Percentiles rank a stretch among this genome's conserved stretches.
Conservation (phyloP, 2,113 vertebrate genomes). For the Tor tambroides region DNA sequence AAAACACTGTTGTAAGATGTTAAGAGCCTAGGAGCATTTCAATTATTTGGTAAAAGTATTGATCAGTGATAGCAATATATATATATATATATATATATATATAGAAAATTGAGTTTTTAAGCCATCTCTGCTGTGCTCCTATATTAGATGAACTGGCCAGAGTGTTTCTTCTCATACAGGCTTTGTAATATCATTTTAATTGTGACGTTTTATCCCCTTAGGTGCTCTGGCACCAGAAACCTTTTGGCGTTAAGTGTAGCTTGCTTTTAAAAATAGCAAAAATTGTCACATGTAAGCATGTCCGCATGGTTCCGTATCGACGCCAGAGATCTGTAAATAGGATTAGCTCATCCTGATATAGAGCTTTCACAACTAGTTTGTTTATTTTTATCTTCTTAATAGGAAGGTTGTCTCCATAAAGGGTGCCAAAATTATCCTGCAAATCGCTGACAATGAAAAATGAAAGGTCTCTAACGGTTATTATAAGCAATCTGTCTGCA, state of each 20-base stretch:
- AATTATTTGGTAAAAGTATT: conserved; percentile 28
- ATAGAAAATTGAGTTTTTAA: conserved; percentile 50
- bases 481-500: conserved; percentile 83
- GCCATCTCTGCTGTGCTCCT: conserved; percentile 46
- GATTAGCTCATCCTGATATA: conserved; percentile 82
- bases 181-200: conserved; percentile 76
- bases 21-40: background rate
- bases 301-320: conserved; percentile 72
- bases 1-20: background rate
- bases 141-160: conserved; percentile 68
- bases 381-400: conserved; percentile 85
- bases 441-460: conserved; percentile 82
- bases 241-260: conserved; percentile 69
- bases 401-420: conserved; percentile 77
- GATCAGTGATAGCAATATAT: conserved; percentile 55
- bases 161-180: conserved; percentile 52
- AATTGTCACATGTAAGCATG: conserved; percentile 73
- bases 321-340: conserved; percentile 78
- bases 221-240: conserved; percentile 69
- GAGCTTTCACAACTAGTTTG: conserved; percentile 75
- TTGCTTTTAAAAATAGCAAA: conserved; percentile 78
- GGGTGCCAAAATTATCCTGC: conserved; percentile 81
- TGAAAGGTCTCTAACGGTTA: conserved; percentile 81
- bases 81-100: conserved; percentile 59
- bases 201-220: conserved; percentile 79